These are phyloP conservation scores for Hypothenemus hampei DNA, from an alignment of 1,140 invertebrate genomes.

Conservation along the genomic window DNA sequence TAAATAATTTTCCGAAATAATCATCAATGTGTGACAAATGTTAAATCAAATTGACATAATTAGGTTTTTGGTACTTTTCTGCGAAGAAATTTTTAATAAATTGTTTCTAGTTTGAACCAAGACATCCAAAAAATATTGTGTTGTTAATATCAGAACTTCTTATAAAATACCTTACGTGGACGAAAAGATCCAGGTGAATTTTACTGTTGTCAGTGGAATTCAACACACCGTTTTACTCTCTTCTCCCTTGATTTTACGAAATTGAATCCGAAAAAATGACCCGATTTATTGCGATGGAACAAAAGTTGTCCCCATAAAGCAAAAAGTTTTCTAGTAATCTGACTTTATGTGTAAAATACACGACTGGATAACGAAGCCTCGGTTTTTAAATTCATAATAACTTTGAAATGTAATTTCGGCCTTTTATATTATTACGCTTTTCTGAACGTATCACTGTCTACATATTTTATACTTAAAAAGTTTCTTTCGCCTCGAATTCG, in stretches of 20 bases:
- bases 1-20: constrained; percentile 18
- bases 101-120: too few species aligned
- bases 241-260: too few species aligned
- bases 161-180: too few species aligned
- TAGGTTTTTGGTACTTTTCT: too few species aligned
- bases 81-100: too few species aligned
- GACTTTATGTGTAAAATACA: constrained; percentile 31
- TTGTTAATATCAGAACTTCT: too few species aligned
- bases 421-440: constrained; percentile 35
- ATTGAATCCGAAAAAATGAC: constrained; percentile 7
- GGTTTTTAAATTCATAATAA: constrained; percentile 36
- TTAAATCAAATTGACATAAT: too few species aligned
- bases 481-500: constrained; percentile 15
- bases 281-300: constrained; percentile 11
- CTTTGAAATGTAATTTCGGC: constrained; percentile 23
- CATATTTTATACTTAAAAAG: constrained; percentile 35
- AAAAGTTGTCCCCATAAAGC: constrained; percentile 21
- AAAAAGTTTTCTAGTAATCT: constrained; percentile 33
- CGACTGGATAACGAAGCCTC: constrained; percentile 28
- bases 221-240: too few species aligned
- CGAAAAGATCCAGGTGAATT: too few species aligned
- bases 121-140: too few species aligned
- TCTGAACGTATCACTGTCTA: constrained; percentile 33
- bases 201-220: too few species aligned
- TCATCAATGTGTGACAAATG: too few species aligned